Evolutionary conservation across 2,888 invertebrate species (phyloP).

Genomic region (Polydesmus complanatus): DNA sequence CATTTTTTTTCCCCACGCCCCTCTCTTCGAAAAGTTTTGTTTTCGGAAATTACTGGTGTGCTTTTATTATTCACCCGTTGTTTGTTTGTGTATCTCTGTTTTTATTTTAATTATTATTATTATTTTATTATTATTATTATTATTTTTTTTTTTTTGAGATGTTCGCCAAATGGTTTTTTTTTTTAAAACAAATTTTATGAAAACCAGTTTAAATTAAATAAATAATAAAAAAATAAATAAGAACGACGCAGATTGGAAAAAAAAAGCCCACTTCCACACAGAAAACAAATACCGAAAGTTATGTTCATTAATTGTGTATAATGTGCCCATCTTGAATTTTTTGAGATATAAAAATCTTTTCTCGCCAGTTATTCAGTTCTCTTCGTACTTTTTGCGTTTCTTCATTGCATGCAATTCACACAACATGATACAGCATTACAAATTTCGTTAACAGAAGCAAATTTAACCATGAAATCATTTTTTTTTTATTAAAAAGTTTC

Average conservation of each 20-base stretch:
- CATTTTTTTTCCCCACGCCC: too few species aligned
- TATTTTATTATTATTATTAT: not conserved
- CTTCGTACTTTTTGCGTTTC: not conserved
- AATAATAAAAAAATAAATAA: not conserved
- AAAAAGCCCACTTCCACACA: not conserved
- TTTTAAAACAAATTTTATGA: too few species aligned
- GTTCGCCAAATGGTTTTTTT: not conserved
- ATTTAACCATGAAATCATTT: too few species aligned
- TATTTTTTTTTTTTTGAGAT: not conserved
- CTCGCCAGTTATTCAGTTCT: not conserved
- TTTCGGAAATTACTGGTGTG: not conserved
- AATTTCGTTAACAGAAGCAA: too few species aligned
- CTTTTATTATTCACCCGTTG: not conserved
- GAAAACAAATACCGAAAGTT: not conserved
- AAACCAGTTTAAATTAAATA: too few species aligned
- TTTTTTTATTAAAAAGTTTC: too few species aligned
- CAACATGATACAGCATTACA: too few species aligned
- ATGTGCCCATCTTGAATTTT: not conserved
- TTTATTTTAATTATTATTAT: not conserved
- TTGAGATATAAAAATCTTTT: not conserved
- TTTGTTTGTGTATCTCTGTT: not conserved
- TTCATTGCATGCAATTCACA: too few species aligned
- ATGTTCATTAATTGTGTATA: not conserved
- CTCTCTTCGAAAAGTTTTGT: not conserved
- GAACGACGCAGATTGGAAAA: not conserved